Conservation (phyloP, 1,140 invertebrate genomes). For the Drosophila aff. region DNA sequence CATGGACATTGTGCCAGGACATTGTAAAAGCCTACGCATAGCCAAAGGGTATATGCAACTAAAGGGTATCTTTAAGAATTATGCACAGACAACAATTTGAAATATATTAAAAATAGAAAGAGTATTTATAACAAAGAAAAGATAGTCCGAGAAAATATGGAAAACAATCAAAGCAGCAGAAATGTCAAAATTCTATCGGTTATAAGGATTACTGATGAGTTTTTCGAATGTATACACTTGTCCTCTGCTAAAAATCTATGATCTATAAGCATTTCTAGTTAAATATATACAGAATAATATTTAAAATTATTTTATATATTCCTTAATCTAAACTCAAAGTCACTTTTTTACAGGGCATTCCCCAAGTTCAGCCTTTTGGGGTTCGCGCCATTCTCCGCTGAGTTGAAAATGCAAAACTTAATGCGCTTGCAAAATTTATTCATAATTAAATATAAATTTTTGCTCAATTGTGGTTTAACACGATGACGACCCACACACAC, state of each 20-base stretch:
- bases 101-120: background rate
- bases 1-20: slow-evolving; percentile 31
- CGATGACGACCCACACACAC: slow-evolving; percentile 32
- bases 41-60: slow-evolving; percentile 7
- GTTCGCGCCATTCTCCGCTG: slow-evolving; percentile 28
- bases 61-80: background rate
- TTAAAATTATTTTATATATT: background rate
- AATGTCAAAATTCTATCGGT: no score
- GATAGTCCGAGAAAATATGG: fast-evolving
- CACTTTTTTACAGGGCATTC: slow-evolving; percentile 14
- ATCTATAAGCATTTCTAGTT: background rate
- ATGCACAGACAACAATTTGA: background rate
- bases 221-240: no score
- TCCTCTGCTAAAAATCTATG: background rate
- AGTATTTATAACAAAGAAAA: background rate
- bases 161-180: background rate
- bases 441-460: slow-evolving; percentile 84
- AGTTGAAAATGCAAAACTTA: slow-evolving; percentile 78
- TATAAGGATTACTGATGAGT: no score
- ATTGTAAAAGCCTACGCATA: slow-evolving; percentile 9
- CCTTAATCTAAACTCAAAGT: background rate
- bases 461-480: slow-evolving; percentile 79
- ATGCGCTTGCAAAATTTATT: slow-evolving; percentile 81
- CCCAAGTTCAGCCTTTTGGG: slow-evolving; percentile 1
- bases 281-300: background rate